Evolutionary conservation across 2,113 vertebrate genomes (phyloP).

Genomic region (Phylloscopus trochiloides): DNA sequence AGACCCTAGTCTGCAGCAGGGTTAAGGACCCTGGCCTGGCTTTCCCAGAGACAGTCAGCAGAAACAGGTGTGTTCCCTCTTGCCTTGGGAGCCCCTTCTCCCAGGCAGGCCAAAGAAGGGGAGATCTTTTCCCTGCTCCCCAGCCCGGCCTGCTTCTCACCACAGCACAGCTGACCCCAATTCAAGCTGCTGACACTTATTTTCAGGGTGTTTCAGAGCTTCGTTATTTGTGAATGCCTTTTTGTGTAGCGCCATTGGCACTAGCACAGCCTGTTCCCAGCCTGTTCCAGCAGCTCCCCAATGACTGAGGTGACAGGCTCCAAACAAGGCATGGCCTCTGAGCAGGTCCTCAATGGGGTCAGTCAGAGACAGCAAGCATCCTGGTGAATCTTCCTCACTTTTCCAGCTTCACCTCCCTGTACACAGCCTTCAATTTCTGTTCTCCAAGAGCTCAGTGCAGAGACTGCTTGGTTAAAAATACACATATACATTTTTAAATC

Average conservation of each 20-base stretch:
- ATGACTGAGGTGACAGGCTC: slow-evolving; percentile 3
- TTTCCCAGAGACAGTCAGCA: not conserved
- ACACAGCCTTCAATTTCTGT: not conserved
- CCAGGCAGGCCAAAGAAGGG: not conserved
- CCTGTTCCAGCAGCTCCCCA: slow-evolving; percentile 50
- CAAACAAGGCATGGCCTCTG: not conserved
- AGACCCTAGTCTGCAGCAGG: not conserved
- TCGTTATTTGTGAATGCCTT: slow-evolving; percentile 61
- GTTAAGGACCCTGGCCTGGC: not conserved
- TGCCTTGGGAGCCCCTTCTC: not conserved
- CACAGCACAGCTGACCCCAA: slow-evolving; percentile 9
- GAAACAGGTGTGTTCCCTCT: not conserved
- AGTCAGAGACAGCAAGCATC: not conserved
- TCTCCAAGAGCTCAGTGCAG: not conserved
- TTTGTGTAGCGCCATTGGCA: slow-evolving; percentile 29
- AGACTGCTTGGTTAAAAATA: not conserved
- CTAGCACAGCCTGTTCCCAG: slow-evolving; percentile 54
- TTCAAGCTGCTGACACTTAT: slow-evolving; percentile 47
- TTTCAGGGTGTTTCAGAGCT: slow-evolving; percentile 45
- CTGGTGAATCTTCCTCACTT: not conserved
- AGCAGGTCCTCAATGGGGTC: slow-evolving; percentile 5
- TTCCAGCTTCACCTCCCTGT: not conserved
- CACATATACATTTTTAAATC: not conserved
- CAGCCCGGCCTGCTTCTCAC: not conserved
- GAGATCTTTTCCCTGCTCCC: not conserved